These are phyloP conservation scores for Sinopyrophorus schimmeli DNA, from an alignment of 2,888 invertebrate species.

Conservation along the genomic window DNA sequence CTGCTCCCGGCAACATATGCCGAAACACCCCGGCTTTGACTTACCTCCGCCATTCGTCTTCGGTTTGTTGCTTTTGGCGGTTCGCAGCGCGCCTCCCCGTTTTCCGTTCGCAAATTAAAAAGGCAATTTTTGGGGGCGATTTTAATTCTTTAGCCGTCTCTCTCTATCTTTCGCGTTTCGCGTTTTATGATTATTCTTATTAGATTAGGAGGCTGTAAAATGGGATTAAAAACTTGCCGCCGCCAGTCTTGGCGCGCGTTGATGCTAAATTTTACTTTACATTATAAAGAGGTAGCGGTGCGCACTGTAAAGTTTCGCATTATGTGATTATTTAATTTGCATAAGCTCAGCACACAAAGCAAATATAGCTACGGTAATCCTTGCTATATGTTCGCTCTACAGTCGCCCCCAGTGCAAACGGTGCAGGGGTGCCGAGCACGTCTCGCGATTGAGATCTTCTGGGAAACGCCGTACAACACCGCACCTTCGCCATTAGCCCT, in stretches of 20 bases:
- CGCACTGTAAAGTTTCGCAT: slow-evolving; percentile 40
- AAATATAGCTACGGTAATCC: slow-evolving; percentile 48
- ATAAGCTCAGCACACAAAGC: slow-evolving; percentile 47
- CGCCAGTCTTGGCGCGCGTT: slow-evolving; percentile 26
- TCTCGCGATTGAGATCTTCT: too few species aligned
- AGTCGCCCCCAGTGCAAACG: too few species aligned
- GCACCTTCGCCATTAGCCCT: too few species aligned
- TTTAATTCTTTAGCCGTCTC: slow-evolving; percentile 24
- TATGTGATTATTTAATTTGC: slow-evolving; percentile 48
- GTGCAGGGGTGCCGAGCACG: too few species aligned
- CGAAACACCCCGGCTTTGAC: slow-evolving; percentile 9
- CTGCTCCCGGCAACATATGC: slow-evolving; percentile 29
- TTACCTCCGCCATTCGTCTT: background rate
- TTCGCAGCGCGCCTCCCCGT: too few species aligned
- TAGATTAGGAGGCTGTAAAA: slow-evolving; percentile 37
- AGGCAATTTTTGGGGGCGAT: slow-evolving; percentile 20
- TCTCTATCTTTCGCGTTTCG: too few species aligned
- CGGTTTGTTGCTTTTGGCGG: background rate
- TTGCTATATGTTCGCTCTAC: slow-evolving; percentile 40
- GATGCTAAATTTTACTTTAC: slow-evolving; percentile 38
- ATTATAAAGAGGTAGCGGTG: slow-evolving; percentile 40
- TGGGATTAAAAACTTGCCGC: slow-evolving; percentile 35
- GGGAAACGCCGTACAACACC: too few species aligned
- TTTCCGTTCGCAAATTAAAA: slow-evolving; percentile 22
- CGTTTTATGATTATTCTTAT: slow-evolving; percentile 36